These are phyloP conservation scores for Caenorhabditis brenneri DNA, from an alignment of 1,140 invertebrate species.

Conservation along the genomic window DNA sequence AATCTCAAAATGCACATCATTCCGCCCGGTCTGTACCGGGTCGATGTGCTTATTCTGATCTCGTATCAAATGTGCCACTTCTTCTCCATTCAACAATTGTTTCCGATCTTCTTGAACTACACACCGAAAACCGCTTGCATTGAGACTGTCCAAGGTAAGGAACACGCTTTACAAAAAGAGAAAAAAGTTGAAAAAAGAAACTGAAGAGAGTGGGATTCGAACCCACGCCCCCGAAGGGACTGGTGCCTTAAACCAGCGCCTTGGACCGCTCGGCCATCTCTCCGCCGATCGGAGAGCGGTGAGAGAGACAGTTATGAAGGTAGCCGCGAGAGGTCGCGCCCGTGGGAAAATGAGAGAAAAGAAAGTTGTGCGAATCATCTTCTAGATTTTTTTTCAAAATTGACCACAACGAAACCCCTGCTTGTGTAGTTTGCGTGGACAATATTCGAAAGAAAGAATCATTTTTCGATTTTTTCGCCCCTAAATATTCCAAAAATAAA, in stretches of 20 bases:
- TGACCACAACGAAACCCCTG: no score
- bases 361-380: no score
- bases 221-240: conserved; percentile 2
- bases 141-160: not conserved
- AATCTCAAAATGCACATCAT: conserved; percentile 31
- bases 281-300: not conserved
- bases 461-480: no score
- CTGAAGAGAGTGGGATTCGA: conserved; percentile 9
- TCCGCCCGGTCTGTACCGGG: conserved; percentile 44
- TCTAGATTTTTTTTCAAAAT: no score
- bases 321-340: no score
- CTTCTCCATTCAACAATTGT: conserved; percentile 52
- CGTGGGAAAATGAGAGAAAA: not conserved
- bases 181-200: not conserved
- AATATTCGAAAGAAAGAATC: no score
- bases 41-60: conserved; percentile 48
- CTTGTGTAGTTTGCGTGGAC: no score
- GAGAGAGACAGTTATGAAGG: not conserved
- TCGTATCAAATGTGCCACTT: conserved; percentile 53
- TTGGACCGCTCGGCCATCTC: conserved; percentile 17
- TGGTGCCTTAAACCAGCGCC: conserved; percentile 19
- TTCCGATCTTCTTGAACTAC: conserved; percentile 52
- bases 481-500: no score
- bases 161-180: no score
- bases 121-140: conserved; percentile 46